Percentiles rank a stretch among this genome's conserved stretches.
Evolutionary conservation across 2,888 invertebrate species (phyloP).

Genomic region (Tetragonisca angustula): DNA sequence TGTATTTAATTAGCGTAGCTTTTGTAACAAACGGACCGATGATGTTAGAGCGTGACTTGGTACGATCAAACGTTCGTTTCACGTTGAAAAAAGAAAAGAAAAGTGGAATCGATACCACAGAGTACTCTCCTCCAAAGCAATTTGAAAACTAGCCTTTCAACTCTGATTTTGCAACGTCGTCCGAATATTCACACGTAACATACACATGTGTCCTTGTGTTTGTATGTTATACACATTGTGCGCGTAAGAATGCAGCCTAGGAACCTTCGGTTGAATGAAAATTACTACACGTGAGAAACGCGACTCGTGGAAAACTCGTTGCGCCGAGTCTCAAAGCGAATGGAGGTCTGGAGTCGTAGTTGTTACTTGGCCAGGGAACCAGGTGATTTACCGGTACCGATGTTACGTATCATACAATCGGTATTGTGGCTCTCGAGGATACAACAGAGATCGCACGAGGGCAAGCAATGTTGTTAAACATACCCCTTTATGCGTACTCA

Average conservation of each 20-base stretch:
- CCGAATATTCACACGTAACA: not conserved
- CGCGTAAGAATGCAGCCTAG: not conserved
- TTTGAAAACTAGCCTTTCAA: not conserved
- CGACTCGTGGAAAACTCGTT: not conserved
- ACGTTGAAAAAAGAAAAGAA: too few species aligned
- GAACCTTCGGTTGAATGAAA: not conserved
- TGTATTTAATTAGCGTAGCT: too few species aligned
- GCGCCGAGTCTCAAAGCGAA: not conserved
- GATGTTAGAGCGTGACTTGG: too few species aligned
- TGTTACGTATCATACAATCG: not conserved
- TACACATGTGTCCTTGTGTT: not conserved
- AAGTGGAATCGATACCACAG: too few species aligned
- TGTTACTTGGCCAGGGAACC: not conserved
- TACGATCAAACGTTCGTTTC: too few species aligned
- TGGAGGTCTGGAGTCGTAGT: not conserved
- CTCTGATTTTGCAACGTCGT: not conserved
- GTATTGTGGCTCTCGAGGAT: not conserved
- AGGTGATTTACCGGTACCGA: not conserved
- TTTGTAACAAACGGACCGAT: too few species aligned
- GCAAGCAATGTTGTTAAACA: conserved; percentile 14
- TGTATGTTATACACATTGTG: not conserved
- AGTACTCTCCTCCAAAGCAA: not conserved
- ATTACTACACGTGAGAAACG: not conserved
- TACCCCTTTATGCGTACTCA: conserved; percentile 20
- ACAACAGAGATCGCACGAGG: not conserved